Conservation (phyloP, 2,888 invertebrate genomes). For the Ferdinandea cuprea region DNA sequence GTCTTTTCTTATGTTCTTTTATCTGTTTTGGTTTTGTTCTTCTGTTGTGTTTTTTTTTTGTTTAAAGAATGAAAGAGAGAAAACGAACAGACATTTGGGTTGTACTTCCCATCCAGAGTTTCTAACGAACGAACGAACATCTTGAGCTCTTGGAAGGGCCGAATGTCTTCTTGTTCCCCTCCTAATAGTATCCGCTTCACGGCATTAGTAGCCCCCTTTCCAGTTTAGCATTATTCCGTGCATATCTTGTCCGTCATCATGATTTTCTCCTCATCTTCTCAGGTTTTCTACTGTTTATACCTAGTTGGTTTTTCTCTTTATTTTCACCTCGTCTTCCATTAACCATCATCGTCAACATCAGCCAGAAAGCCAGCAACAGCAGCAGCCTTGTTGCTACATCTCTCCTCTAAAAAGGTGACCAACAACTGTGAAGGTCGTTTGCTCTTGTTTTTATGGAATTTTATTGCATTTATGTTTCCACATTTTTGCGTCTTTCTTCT, state of each 20-base stretch:
- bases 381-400: slow-evolving; percentile 52
- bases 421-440: slow-evolving; percentile 82
- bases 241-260: slow-evolving; percentile 58
- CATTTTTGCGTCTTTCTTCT: slow-evolving; percentile 51
- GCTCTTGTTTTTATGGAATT: slow-evolving; percentile 78
- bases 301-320: slow-evolving; percentile 41
- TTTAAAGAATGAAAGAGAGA: not conserved
- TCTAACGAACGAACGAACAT: slow-evolving; percentile 25
- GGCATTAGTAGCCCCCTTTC: not conserved
- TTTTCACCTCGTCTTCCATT: slow-evolving; percentile 14
- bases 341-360: slow-evolving; percentile 19
- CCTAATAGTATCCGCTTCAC: not conserved
- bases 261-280: slow-evolving; percentile 19
- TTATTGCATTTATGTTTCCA: slow-evolving; percentile 71
- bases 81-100: slow-evolving; percentile 1
- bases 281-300: slow-evolving; percentile 19
- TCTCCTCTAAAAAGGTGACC: slow-evolving; percentile 75
- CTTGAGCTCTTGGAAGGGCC: not conserved
- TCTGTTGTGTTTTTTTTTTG: slow-evolving; percentile 4
- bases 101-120: slow-evolving; percentile 28
- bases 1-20: slow-evolving; percentile 7
- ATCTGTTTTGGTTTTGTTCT: slow-evolving; percentile 16
- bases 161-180: not conserved
- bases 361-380: slow-evolving; percentile 3
- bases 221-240: slow-evolving; percentile 1